Evolutionary conservation across 2,888 invertebrate species (phyloP).

Genomic region (Venusia cambrica): DNA sequence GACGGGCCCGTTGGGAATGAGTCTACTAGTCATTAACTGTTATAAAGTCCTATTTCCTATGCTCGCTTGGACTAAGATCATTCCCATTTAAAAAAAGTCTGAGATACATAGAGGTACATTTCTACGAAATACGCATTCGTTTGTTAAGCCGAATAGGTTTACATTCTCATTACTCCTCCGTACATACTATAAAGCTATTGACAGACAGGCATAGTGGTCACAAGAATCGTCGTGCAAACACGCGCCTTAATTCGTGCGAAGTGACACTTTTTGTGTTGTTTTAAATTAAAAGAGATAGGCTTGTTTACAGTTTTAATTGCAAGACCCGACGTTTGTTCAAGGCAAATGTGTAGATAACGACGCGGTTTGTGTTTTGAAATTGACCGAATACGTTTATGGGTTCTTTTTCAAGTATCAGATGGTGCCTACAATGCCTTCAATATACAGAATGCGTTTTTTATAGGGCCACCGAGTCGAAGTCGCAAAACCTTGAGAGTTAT

Average conservation of each 20-base stretch:
- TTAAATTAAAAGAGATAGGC: conserved; percentile 44
- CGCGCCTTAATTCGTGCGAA: conserved; percentile 47
- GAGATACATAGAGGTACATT: conserved; percentile 3
- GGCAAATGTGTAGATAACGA: conserved; percentile 42
- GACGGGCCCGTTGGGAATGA: no score
- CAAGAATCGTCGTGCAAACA: conserved; percentile 45
- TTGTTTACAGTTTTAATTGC: conserved; percentile 28
- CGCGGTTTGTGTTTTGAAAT: conserved; percentile 41
- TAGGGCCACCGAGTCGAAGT: no score
- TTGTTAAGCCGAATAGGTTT: conserved; percentile 19
- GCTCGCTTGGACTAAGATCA: no score
- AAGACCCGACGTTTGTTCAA: conserved; percentile 40
- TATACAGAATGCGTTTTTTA: no score
- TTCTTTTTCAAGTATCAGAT: no score
- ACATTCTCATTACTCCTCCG: conserved; percentile 29
- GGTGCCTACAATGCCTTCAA: no score
- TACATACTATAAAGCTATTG: conserved; percentile 41
- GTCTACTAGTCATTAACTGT: no score
- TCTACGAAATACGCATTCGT: conserved; percentile 14
- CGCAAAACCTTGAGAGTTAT: no score
- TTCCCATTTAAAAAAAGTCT: no score
- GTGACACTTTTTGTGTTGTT: conserved; percentile 46
- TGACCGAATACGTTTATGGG: conserved; percentile 23
- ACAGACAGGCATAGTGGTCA: conserved; percentile 41
- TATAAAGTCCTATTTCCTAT: no score